phyloP scores from a whole-genome alignment of 1,140 invertebrate genomes.

The Leptinotarsa texana region DNA sequence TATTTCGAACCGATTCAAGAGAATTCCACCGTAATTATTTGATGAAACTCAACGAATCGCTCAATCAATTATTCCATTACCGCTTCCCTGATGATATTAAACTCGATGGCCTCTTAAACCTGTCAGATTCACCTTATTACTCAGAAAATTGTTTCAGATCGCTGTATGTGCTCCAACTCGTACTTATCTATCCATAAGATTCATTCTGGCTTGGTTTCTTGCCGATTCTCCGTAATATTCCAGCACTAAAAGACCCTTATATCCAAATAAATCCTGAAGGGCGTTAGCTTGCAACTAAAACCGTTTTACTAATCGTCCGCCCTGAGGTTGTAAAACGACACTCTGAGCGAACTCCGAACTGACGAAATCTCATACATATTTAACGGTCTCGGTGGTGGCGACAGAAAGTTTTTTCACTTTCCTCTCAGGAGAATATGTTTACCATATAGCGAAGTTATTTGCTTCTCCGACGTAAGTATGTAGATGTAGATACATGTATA shows the following conservation, averaged over 20 bases:
- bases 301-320: conserved; percentile 24
- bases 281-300: conserved; percentile 21
- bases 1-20: no score
- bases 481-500: not conserved
- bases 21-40: not conserved
- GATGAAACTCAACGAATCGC: not conserved
- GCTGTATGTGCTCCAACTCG: not conserved
- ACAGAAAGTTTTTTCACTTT: conserved; percentile 15
- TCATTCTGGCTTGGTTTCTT: not conserved
- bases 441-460: not conserved
- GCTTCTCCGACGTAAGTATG: not conserved
- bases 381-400: not conserved
- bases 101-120: not conserved
- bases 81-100: not conserved
- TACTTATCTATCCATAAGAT: not conserved
- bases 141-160: not conserved
- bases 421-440: not conserved
- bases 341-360: conserved; percentile 13
- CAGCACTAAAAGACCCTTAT: conserved; percentile 7
- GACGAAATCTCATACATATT: conserved; percentile 28
- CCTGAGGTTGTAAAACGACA: conserved; percentile 26
- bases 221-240: not conserved
- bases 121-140: conserved; percentile 5
- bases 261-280: conserved; percentile 22
- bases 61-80: not conserved